Evolutionary conservation across 2,113 vertebrate species (phyloP).

Genomic region (Austrofundulus limnaeus): DNA sequence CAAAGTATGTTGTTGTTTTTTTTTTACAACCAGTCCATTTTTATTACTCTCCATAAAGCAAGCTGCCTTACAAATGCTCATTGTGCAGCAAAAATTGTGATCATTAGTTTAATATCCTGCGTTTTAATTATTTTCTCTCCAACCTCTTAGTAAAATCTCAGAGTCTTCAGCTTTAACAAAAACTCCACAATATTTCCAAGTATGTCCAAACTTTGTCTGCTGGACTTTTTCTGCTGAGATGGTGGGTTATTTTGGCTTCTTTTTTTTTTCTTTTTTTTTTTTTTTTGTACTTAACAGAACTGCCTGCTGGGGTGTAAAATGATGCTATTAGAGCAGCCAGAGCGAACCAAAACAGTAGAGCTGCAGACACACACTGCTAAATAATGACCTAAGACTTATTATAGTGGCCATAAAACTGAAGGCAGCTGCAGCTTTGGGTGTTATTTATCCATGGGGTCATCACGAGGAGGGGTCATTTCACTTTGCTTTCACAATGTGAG

Average conservation of each 20-base stretch:
- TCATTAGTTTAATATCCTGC: not conserved
- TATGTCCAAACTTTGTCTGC: not conserved
- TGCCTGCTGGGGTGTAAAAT: conserved; percentile 13
- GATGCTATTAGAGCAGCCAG: conserved; percentile 6
- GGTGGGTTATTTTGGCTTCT: not conserved
- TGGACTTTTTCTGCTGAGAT: not conserved
- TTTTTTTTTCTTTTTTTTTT: conserved; percentile 6
- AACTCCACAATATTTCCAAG: not conserved
- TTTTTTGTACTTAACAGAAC: conserved; percentile 3
- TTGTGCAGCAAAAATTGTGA: not conserved
- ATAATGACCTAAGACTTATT: conserved; percentile 9
- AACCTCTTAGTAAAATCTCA: not conserved
- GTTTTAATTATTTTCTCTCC: not conserved
- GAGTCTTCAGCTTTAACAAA: not conserved
- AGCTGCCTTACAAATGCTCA: not conserved
- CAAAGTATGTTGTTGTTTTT: too few relatives aligned
- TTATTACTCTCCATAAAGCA: too few relatives aligned
- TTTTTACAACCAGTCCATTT: too few relatives aligned
- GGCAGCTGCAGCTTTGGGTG: not conserved
- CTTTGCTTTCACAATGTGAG: not conserved
- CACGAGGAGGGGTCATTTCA: not conserved
- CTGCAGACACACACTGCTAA: not conserved
- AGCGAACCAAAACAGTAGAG: not conserved
- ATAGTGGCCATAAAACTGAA: not conserved
- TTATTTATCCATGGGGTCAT: not conserved